Evolutionary conservation across 1,140 invertebrate species (phyloP).

Genomic region (Dendroctonus ponderosae): DNA sequence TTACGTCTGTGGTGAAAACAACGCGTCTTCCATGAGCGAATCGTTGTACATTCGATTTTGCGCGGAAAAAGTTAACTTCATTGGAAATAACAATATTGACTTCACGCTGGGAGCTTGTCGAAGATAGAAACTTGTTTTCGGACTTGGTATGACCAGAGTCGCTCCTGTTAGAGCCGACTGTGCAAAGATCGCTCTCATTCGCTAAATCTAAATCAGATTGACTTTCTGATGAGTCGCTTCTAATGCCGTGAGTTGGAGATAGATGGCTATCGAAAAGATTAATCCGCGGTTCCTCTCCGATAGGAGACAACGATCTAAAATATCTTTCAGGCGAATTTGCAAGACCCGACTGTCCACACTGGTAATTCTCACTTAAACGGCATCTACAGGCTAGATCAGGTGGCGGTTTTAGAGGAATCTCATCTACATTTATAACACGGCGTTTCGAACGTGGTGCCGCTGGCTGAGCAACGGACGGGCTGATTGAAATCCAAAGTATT

Average conservation of each 20-base stretch:
- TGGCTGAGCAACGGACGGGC: conserved; percentile 15
- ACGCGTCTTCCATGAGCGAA: conserved; percentile 3
- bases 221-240: neutral
- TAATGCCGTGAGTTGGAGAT: conserved; percentile 4
- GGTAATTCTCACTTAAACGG: neutral
- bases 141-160: no score
- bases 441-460: conserved; percentile 4
- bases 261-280: conserved; percentile 29
- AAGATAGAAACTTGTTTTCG: neutral
- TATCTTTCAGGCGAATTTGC: neutral
- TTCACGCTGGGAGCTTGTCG: conserved; percentile 22
- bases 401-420: conserved; percentile 44
- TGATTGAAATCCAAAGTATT: conserved; percentile 45
- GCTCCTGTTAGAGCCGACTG: no score
- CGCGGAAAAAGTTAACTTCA: conserved; percentile 38
- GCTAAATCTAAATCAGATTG: no score
- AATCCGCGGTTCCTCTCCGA: conserved; percentile 38
- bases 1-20: conserved; percentile 16
- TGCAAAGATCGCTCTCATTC: no score
- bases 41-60: neutral
- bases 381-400: conserved; percentile 23
- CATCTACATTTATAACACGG: conserved; percentile 43
- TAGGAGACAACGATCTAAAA: conserved; percentile 31
- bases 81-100: conserved; percentile 37
- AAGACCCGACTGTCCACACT: neutral